phyloP scores from a whole-genome alignment of 2,888 invertebrate species.

The Electrophaes corylata region DNA sequence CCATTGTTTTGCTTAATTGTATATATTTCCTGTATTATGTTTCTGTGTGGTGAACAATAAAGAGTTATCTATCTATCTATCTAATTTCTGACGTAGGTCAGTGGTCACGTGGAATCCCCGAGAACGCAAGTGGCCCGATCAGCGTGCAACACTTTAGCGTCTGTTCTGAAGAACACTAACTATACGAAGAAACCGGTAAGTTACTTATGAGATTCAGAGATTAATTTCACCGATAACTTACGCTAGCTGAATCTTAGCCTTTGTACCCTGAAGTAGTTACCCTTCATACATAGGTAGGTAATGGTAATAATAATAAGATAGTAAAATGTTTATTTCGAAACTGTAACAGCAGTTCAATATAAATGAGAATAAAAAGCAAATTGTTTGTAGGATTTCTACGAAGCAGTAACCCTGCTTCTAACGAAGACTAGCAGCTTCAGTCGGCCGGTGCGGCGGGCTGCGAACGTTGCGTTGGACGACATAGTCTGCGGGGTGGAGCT shows the following conservation, averaged over 20 bases:
- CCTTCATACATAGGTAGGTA: no score
- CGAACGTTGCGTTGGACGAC: slow-evolving; percentile 87
- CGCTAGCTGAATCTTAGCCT: no score
- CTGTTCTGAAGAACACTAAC: slow-evolving; percentile 70
- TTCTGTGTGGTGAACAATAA: no score
- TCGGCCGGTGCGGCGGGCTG: slow-evolving; percentile 89
- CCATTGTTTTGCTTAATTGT: no score
- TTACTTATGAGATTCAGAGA: not conserved
- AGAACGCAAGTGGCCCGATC: slow-evolving; percentile 67
- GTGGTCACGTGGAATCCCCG: slow-evolving; percentile 67
- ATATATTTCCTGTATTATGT: no score
- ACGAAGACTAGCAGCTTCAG: slow-evolving; percentile 89
- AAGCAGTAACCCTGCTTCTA: slow-evolving; percentile 86
- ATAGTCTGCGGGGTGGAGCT: slow-evolving; percentile 87
- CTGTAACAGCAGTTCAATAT: no score
- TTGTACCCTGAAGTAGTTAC: no score
- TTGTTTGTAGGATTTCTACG: slow-evolving; percentile 86
- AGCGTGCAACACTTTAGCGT: slow-evolving; percentile 66
- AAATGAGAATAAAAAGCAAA: no score
- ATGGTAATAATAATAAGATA: no score
- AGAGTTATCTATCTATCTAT: no score
- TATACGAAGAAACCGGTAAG: slow-evolving; percentile 76
- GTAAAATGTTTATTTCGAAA: no score
- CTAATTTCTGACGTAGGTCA: slow-evolving; percentile 51
- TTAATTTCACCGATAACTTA: no score